These are phyloP conservation scores for Podabrus alpinus DNA, from an alignment of 2,888 invertebrate genomes.

Conservation along the genomic window DNA sequence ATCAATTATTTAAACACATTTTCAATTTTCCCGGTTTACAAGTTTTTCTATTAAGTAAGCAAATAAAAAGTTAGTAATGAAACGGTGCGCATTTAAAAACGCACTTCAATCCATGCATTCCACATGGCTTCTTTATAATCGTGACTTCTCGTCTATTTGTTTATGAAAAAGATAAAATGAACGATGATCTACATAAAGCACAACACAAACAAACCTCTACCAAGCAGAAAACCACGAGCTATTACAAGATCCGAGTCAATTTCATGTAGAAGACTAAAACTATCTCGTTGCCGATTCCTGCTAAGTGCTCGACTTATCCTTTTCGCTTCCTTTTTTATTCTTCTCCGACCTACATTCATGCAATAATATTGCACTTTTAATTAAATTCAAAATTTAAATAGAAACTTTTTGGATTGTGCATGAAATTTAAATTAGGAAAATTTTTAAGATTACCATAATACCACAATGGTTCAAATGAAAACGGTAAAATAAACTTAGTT, in stretches of 20 bases:
- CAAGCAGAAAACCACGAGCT: slow-evolving; percentile 67
- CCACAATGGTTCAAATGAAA: neutral
- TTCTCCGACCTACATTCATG: slow-evolving; percentile 37
- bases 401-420: neutral
- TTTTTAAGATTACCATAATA: neutral
- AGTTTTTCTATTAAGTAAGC: neutral
- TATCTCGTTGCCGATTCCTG: slow-evolving; percentile 46
- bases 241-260: slow-evolving; percentile 64
- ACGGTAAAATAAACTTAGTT: neutral
- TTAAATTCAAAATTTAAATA: neutral
- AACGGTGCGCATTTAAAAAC: neutral
- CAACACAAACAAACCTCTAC: slow-evolving; percentile 49
- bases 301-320: slow-evolving; percentile 49
- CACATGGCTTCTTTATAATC: slow-evolving; percentile 4
- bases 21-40: neutral
- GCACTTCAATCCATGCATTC: neutral
- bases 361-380: slow-evolving; percentile 4
- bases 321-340: slow-evolving; percentile 47
- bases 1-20: neutral
- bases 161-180: slow-evolving; percentile 13
- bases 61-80: neutral
- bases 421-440: neutral
- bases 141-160: slow-evolving; percentile 9
- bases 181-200: slow-evolving; percentile 23
- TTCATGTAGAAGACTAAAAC: slow-evolving; percentile 62